Evolutionary conservation across 1,140 invertebrate species (phyloP), one percentile per base, ranked within the genome.

Genomic region (Zaprionus nigranus): DNA sequence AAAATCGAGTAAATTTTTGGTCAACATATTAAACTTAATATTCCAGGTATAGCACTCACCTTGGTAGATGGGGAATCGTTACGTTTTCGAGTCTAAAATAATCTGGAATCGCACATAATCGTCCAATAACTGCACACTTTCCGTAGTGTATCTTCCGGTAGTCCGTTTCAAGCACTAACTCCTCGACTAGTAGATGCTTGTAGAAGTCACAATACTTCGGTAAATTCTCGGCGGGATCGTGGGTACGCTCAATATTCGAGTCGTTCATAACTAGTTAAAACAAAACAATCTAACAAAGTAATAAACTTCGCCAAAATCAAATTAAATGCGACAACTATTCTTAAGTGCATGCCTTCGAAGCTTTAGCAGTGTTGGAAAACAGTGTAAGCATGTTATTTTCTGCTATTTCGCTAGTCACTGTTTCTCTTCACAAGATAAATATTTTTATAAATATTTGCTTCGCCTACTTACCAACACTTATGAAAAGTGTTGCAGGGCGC

Each of bases 101-200:
- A 20, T 78, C 63, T 2, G 68, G 20, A 26, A 67, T n/a, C 0
- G 66, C 22, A 17, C 54, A 30, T 3, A 90, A 54, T 26, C 86
- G 72, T 12, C 90, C 90, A 62, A 90, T 82, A 15, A 92, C 43
- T 20, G 80, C 59, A 58, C 86, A 90, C 40, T 88, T 80, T 0
- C 90, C 90, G 67, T 81, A 91, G 26, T 92, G 90, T 1, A 92
- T 9, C 2, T 65, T 51, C 3, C 38, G 53, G 30, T 78, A 92
- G 46, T 87, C 77, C 1, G 61, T 28, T 28, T 85, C 76, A 15
- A 92, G 60, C 9, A 36, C 77, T 20, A 92, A 17, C 38, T 92
- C 90, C 56, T 92, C 90, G 1, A 92, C 83, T 13, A 92, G 53
- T 3, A 88, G 43, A 62, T 73, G 54, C 24, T 90, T 85, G 15